A percentile compares a stretch with the other conserved stretches of the same genome.
These are phyloP conservation scores for Oryzias curvinotus DNA, from an alignment of 2,113 vertebrate species.

Conservation along the genomic window DNA sequence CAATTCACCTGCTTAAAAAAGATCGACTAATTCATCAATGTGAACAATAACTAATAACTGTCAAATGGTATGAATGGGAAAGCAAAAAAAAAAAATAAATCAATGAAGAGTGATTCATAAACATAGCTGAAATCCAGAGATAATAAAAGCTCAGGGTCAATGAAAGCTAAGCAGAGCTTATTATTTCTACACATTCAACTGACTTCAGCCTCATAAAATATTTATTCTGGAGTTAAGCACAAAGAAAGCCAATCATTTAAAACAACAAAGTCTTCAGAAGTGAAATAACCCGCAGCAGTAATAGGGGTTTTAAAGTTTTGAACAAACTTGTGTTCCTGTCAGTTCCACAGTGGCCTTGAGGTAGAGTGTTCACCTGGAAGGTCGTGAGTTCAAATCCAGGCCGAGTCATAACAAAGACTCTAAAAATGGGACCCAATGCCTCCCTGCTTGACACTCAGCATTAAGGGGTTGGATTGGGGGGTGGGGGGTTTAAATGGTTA, in stretches of 20 bases:
- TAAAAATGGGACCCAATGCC: no score
- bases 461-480: no score
- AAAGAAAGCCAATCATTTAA: background rate
- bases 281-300: background rate
- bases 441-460: no score
- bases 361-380: no score
- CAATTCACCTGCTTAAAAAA: background rate
- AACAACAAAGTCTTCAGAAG: background rate
- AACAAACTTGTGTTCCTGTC: background rate
- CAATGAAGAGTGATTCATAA: no score
- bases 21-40: background rate
- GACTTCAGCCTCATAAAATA: slow-evolving; percentile 3
- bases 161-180: background rate
- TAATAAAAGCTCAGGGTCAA: background rate
- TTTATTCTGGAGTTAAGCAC: background rate
- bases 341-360: background rate
- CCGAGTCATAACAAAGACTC: no score
- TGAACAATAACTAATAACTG: no score
- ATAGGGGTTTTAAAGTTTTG: background rate
- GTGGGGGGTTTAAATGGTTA: no score
- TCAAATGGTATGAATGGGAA: no score
- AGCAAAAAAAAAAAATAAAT: no score
- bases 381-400: no score
- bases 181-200: background rate
- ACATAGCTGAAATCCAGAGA: no score